Evolutionary conservation across 2,113 vertebrate species (phyloP).

Genomic region (Nicator chloris): DNA sequence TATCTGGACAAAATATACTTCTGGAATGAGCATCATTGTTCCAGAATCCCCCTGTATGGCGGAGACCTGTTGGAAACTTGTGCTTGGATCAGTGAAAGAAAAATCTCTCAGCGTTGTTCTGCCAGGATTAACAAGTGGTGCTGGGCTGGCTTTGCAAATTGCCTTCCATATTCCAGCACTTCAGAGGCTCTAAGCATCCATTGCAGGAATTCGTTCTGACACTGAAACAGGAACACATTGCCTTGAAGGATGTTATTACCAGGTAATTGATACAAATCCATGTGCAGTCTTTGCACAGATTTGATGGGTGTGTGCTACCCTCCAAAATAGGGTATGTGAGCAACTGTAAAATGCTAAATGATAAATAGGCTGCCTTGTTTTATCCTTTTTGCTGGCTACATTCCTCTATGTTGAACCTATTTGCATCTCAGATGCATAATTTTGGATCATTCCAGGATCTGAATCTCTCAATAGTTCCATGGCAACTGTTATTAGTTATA

Average conservation of each 20-base stretch:
- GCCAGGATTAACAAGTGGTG: slow-evolving; percentile 54
- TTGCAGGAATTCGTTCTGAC: slow-evolving; percentile 66
- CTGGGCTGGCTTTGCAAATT: slow-evolving; percentile 76
- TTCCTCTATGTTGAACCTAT: not conserved
- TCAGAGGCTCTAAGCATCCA: not conserved
- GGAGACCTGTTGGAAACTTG: slow-evolving; percentile 79
- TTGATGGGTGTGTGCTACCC: not conserved
- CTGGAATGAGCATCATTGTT: slow-evolving; percentile 77
- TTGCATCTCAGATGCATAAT: not conserved
- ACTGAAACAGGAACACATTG: not conserved
- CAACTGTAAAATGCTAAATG: not conserved
- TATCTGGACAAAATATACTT: slow-evolving; percentile 76
- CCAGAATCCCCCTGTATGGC: slow-evolving; percentile 76
- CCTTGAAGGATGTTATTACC: slow-evolving; percentile 23
- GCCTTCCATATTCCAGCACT: not conserved
- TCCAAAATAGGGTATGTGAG: not conserved
- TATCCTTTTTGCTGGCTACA: not conserved
- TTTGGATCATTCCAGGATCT: not conserved
- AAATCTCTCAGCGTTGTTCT: not conserved
- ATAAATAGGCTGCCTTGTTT: not conserved
- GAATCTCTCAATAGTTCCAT: not conserved
- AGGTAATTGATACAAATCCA: slow-evolving; percentile 17
- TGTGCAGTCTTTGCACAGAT: not conserved
- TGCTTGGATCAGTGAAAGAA: slow-evolving; percentile 35
- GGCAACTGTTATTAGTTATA: not conserved